Evolutionary conservation across 2,888 invertebrate genomes (phyloP).

Genomic region (Calliphora vomitoria): DNA sequence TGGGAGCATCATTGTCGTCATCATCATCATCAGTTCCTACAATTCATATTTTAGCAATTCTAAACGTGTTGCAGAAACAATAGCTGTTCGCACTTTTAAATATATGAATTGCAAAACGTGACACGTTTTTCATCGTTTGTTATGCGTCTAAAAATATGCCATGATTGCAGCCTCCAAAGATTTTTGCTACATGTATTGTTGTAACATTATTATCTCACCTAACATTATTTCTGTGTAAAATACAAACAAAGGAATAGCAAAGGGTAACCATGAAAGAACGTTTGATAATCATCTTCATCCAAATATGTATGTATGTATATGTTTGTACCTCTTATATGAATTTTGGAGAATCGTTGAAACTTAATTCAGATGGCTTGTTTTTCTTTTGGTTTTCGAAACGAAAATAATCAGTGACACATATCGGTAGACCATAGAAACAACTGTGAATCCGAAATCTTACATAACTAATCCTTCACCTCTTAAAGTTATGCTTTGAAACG

Average conservation of each 20-base stretch:
- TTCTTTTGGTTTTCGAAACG: too few relatives aligned
- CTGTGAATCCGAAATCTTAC: too few relatives aligned
- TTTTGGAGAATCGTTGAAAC: too few relatives aligned
- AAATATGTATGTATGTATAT: background rate
- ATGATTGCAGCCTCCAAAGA: constrained; percentile 53
- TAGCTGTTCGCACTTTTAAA: constrained; percentile 78
- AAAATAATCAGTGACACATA: too few relatives aligned
- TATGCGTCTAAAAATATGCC: constrained; percentile 82
- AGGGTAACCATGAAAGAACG: background rate
- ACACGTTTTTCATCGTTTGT: constrained; percentile 84
- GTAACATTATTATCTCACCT: constrained; percentile 47
- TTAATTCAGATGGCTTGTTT: too few relatives aligned
- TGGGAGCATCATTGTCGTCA: constrained; percentile 58
- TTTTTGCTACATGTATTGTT: constrained; percentile 39
- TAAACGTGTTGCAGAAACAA: constrained; percentile 81
- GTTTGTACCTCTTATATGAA: background rate
- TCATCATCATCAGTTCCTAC: constrained; percentile 72
- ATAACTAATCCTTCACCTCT: too few relatives aligned
- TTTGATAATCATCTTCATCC: constrained; percentile 20
- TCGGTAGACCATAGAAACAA: too few relatives aligned
- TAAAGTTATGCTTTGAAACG: too few relatives aligned
- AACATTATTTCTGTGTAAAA: constrained; percentile 22
- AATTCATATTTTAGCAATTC: constrained; percentile 84
- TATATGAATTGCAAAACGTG: constrained; percentile 85
- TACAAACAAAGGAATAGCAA: background rate